A percentile compares a stretch with the other conserved stretches of the same genome.
Conservation (phyloP, 2,888 invertebrate genomes). For the Epinotia demarniana region DNA sequence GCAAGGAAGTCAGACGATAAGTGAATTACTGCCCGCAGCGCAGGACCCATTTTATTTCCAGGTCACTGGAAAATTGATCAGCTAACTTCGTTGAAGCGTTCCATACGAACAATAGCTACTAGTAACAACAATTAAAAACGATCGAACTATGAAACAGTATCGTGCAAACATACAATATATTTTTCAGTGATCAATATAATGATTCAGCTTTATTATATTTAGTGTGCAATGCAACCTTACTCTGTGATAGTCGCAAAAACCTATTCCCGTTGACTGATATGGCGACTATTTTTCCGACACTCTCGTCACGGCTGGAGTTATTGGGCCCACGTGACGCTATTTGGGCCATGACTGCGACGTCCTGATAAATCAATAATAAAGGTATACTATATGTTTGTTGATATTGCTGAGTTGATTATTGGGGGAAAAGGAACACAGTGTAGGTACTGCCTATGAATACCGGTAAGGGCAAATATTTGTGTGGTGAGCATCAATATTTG, state of each 20-base stretch:
- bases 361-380: not conserved
- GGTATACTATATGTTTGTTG: too few species aligned
- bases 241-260: constrained; percentile 6
- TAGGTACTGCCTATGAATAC: too few species aligned
- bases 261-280: constrained; percentile 34
- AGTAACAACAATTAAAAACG: not conserved
- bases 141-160: too few species aligned
- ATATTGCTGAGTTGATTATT: too few species aligned
- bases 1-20: not conserved
- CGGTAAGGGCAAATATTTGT: too few species aligned
- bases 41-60: constrained; percentile 35
- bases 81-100: constrained; percentile 47
- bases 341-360: not conserved
- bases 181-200: too few species aligned
- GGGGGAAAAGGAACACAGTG: too few species aligned
- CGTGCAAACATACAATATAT: too few species aligned
- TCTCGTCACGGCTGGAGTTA: constrained; percentile 8
- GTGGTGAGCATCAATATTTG: too few species aligned
- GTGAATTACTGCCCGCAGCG: constrained; percentile 14
- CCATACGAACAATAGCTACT: not conserved
- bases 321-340: constrained; percentile 7
- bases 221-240: not conserved
- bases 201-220: too few species aligned
- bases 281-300: constrained; percentile 32
- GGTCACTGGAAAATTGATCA: constrained; percentile 51